A percentile compares a stretch with the other conserved stretches of the same genome.
These are phyloP conservation scores for Scaptomyza reducta DNA, from an alignment of 2,888 invertebrate species.

Conservation along the genomic window DNA sequence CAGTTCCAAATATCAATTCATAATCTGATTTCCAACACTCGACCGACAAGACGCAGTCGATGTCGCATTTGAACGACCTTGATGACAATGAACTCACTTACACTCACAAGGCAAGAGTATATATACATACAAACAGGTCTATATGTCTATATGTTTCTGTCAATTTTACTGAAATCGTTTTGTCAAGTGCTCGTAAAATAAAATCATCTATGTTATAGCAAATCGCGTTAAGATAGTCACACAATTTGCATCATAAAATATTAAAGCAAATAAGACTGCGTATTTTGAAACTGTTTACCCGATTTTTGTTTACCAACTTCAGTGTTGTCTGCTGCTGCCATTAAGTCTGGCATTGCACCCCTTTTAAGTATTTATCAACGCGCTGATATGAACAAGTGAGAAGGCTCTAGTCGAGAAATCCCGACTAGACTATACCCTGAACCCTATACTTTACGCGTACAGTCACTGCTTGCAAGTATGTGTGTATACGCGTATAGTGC, in stretches of 20 bases:
- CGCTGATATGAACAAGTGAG: neutral
- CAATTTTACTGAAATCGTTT: constrained; percentile 16
- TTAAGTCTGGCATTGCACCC: constrained; percentile 47
- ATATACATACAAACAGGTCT: constrained; percentile 1
- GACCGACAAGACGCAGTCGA: constrained; percentile 20
- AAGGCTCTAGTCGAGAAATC: no score
- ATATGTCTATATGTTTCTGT: no score
- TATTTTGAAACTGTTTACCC: constrained; percentile 24
- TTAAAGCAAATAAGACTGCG: constrained; percentile 30
- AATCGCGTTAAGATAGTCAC: constrained; percentile 53
- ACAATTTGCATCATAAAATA: constrained; percentile 61
- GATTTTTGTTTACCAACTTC: constrained; percentile 29
- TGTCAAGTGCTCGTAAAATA: constrained; percentile 39
- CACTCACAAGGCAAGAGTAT: constrained; percentile 6
- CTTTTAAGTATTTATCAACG: neutral
- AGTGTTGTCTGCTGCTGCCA: constrained; percentile 51
- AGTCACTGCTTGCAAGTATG: no score
- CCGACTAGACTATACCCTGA: no score
- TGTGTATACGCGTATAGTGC: no score
- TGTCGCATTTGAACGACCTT: constrained; percentile 53
- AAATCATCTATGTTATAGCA: constrained; percentile 57
- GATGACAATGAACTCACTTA: constrained; percentile 64
- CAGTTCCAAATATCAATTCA: constrained; percentile 40
- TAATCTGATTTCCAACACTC: constrained; percentile 42
- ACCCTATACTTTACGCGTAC: no score